Conservation (phyloP, 2,888 invertebrate genomes). For the Cacoxenus indagator region DNA sequence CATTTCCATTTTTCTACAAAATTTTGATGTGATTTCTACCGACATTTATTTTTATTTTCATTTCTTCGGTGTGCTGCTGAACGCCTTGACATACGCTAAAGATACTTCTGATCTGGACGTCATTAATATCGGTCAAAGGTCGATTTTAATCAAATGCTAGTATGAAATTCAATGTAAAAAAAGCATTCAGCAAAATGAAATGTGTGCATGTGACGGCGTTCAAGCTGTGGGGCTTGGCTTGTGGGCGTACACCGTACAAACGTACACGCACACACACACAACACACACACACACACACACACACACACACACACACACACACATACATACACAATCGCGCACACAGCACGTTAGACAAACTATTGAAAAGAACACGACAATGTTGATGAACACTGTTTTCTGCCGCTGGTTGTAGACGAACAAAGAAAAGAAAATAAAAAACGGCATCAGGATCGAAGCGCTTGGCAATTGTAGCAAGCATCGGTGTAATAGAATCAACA, state of each 20-base stretch:
- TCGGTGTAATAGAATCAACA: constrained; percentile 34
- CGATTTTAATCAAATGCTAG: constrained; percentile 7
- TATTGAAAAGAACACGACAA: background rate
- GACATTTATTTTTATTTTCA: too few relatives aligned
- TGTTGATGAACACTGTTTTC: background rate
- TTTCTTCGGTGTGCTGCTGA: background rate
- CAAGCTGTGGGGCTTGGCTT: background rate
- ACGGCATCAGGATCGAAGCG: too few relatives aligned
- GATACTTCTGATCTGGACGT: background rate
- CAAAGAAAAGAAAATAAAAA: too few relatives aligned
- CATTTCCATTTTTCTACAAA: too few relatives aligned
- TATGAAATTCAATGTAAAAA: background rate
- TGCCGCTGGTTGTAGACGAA: too few relatives aligned
- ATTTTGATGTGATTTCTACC: too few relatives aligned
- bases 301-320: background rate
- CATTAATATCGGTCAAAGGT: background rate
- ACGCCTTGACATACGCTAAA: background rate
- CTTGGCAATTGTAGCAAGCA: too few relatives aligned
- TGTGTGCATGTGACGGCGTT: background rate
- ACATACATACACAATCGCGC: background rate
- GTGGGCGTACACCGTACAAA: background rate
- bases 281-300: background rate
- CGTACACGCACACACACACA: background rate
- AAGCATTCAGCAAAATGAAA: background rate
- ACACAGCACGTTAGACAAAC: background rate